Conservation (phyloP, 2,113 vertebrate species). For the Mobula birostris region DNA sequence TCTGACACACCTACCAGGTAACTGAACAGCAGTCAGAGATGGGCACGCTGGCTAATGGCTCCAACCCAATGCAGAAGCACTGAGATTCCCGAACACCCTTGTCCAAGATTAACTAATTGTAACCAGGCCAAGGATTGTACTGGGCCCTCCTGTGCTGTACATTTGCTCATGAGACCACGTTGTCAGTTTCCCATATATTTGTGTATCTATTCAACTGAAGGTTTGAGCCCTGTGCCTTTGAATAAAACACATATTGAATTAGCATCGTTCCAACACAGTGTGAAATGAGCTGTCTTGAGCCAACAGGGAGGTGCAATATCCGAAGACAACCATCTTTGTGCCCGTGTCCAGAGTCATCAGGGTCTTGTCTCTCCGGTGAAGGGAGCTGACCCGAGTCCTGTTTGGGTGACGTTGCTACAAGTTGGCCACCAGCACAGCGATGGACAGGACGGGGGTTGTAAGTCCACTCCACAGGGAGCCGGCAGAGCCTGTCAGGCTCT, state of each 20-base stretch:
- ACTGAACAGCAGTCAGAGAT: not conserved
- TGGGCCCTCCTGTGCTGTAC: not conserved
- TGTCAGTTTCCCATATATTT: not conserved
- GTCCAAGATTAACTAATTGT: not conserved
- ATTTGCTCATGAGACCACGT: not conserved
- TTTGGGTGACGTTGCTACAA: slow-evolving; percentile 45
- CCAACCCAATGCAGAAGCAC: not conserved
- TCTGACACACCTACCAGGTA: too few species aligned
- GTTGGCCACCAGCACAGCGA: slow-evolving; percentile 46
- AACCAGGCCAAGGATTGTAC: not conserved
- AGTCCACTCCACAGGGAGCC: slow-evolving; percentile 10
- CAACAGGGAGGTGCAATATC: not conserved
- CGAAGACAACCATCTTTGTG: not conserved
- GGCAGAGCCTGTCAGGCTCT: slow-evolving; percentile 62
- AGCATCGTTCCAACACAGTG: not conserved
- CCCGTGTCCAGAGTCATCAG: not conserved
- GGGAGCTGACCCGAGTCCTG: not conserved
- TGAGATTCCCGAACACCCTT: not conserved
- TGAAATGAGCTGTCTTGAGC: not conserved
- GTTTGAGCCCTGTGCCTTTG: not conserved
- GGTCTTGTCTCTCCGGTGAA: not conserved
- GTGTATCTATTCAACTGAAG: not conserved
- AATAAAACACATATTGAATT: slow-evolving; percentile 15
- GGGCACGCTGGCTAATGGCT: not conserved
- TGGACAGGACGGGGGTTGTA: slow-evolving; percentile 43